phyloP scores from a whole-genome alignment of 92 coral and sea anemone species.

The Galaxea fascicularis region DNA sequence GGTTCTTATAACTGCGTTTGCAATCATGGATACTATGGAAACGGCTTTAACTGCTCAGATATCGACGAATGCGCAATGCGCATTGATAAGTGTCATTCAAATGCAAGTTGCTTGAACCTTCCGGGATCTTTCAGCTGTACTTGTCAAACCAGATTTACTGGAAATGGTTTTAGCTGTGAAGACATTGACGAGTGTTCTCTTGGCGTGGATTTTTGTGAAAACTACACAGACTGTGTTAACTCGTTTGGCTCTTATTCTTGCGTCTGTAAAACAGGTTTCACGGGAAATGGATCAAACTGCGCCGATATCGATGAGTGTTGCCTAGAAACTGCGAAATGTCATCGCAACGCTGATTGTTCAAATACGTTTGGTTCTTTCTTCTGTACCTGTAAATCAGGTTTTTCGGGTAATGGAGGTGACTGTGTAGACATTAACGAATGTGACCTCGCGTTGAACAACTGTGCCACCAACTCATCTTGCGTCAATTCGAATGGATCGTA shows the following conservation, averaged over 20 bases:
- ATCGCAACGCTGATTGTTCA: conserved; percentile 26
- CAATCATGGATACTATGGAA: conserved; percentile 33
- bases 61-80: conserved; percentile 25
- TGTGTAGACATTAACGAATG: conserved; percentile 74
- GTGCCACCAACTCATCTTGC: conserved; percentile 51
- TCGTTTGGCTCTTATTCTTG: conserved; percentile 34
- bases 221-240: conserved; percentile 39
- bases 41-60: conserved; percentile 36
- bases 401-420: conserved; percentile 43
- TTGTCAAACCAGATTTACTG: conserved; percentile 34
- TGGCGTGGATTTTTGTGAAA: neutral
- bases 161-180: conserved; percentile 32
- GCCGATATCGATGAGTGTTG: conserved; percentile 53
- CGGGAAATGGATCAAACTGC: conserved; percentile 51
- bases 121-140: conserved; percentile 23
- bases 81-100: conserved; percentile 9
- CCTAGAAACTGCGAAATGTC: conserved; percentile 25
- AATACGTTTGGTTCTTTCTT: conserved; percentile 35
- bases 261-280: conserved; percentile 50
- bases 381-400: conserved; percentile 44
- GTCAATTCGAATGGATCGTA: conserved; percentile 51
- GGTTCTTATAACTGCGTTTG: conserved; percentile 45
- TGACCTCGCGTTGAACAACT: conserved; percentile 12
- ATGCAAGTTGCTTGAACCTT: conserved; percentile 25
- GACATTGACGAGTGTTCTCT: conserved; percentile 41